phyloP scores from a whole-genome alignment of 1,140 invertebrate species.

The Ceratitis capitata region DNA sequence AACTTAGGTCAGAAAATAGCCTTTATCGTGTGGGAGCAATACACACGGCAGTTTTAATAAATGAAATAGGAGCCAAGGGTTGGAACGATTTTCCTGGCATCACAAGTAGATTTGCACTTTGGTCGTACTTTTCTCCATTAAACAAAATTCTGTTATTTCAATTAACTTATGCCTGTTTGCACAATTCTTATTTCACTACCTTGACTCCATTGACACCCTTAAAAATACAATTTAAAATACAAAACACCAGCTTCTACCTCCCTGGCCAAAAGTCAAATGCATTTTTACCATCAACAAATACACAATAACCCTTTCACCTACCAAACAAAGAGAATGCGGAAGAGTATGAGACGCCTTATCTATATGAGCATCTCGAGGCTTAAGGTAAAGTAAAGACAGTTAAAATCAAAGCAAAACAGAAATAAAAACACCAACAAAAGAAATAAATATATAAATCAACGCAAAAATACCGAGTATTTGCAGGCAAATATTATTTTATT shows the following conservation, averaged over 20 bases:
- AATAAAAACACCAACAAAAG: not conserved
- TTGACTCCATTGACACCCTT: too few relatives aligned
- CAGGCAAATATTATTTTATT: not conserved
- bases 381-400: not conserved
- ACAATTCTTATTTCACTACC: too few relatives aligned
- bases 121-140: too few relatives aligned
- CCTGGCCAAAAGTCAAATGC: not conserved
- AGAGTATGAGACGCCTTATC: not conserved
- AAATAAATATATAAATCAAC: not conserved
- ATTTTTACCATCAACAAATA: not conserved
- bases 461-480: not conserved
- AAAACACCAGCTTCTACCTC: not conserved
- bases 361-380: not conserved
- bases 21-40: too few relatives aligned
- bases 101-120: too few relatives aligned
- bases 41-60: too few relatives aligned
- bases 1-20: too few relatives aligned
- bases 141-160: too few relatives aligned
- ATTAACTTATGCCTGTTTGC: too few relatives aligned
- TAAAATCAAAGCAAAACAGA: not conserved
- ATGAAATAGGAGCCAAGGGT: too few relatives aligned
- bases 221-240: too few relatives aligned
- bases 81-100: too few relatives aligned
- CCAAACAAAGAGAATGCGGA: not conserved
- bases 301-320: not conserved